Evolutionary conservation across 2,113 vertebrate species (phyloP).

Genomic region (Perca schrenkii): DNA sequence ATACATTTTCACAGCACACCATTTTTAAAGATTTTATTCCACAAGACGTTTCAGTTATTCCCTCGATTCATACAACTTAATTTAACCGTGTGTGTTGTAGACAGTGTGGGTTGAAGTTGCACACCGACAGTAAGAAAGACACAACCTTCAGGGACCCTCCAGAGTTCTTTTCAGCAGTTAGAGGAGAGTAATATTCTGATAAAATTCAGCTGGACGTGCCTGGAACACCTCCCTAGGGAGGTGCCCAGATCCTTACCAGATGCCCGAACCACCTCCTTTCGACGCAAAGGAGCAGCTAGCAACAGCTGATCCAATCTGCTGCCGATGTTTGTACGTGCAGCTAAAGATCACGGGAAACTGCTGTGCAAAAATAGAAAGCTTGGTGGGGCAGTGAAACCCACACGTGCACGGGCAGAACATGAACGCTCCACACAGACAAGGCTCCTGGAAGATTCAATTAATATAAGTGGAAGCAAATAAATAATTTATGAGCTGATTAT

Average conservation of each 20-base stretch:
- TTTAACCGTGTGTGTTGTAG: no score
- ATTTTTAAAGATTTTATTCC: no score
- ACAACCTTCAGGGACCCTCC: no score
- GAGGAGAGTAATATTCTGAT: no score
- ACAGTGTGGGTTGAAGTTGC: no score
- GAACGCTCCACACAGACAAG: not conserved
- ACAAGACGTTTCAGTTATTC: not conserved
- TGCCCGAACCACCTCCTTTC: no score
- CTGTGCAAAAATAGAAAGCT: not conserved
- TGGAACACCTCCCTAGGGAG: no score
- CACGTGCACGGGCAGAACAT: not conserved
- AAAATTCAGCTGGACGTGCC: no score
- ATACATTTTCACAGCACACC: not conserved
- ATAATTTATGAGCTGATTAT: constrained; percentile 15
- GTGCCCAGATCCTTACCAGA: no score
- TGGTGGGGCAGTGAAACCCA: not conserved
- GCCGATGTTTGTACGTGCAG: not conserved
- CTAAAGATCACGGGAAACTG: not conserved
- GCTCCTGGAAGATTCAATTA: not conserved
- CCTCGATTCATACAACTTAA: not conserved
- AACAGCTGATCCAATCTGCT: not conserved
- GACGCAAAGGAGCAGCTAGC: not conserved
- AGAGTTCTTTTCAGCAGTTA: no score
- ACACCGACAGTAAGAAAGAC: no score
- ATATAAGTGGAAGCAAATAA: not conserved